Evolutionary conservation across 1,140 invertebrate genomes (phyloP), one percentile per base, ranked within the genome.

Genomic region (Macrosteles quadrilineatus): DNA sequence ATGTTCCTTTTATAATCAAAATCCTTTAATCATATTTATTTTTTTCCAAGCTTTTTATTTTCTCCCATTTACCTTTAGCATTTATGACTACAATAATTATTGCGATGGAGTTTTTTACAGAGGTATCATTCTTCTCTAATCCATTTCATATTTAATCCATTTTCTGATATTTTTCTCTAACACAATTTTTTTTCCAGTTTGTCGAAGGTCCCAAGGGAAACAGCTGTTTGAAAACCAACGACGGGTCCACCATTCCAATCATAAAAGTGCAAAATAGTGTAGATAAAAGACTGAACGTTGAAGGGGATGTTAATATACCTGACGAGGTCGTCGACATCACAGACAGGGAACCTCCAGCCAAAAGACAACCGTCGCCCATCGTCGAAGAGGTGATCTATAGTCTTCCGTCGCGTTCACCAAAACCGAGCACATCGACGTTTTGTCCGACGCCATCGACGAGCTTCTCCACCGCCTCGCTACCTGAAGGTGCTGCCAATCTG

Each of bases 161-260:
- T 53, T 53, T n/a, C 17, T 53, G 4, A 19, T 50, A n/a, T 50
- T n/a, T 50, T 3, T 19, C n/a, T 6, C 6, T 50, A 11, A 6
- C 6, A 11, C 6, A 4, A 27, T 29, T 25, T 14, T 30, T 25
- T 25, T 59, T 59, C 27, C 27, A 59, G 55, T 2, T 59, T 25
- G 55, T 59, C 6, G 25, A n/a, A 9, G 27, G 27, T 2, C 2
- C 55, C 12, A 59, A 59, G 11, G 55, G 21, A 25, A 29, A 30
- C 23, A 30, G 55, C 12, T 59, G 55, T 59, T 29, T 59, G 25
- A 59, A 59, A 29, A 59, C 55, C n/a, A 59, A 11, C 14, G 23
- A 59, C 23, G 55, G 55, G 2, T 25, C 55, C 21, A 59, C 55
- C 2, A 59, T 59, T 2, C 21, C 12, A 9, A 23, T 59, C 4